phyloP scores from a whole-genome alignment of 2,113 vertebrate species.

The Sardina pilchardus region DNA sequence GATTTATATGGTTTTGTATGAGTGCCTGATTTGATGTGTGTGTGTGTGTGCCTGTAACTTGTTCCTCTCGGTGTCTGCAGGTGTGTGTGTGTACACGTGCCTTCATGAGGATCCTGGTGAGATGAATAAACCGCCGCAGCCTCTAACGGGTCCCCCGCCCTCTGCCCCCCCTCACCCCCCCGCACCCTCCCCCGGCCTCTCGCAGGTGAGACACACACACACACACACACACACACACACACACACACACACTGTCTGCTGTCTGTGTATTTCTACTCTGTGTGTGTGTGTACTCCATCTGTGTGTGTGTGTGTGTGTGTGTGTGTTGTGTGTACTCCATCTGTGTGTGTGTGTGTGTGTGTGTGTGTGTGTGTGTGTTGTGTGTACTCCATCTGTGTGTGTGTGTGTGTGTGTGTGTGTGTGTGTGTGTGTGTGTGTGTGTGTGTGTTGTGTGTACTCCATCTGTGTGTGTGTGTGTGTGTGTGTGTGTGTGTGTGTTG shows the following conservation, averaged over 20 bases:
- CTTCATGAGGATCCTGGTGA: constrained; percentile 96
- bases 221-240: neutral
- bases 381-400: too few species aligned
- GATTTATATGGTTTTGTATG: neutral
- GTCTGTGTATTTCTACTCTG: too few species aligned
- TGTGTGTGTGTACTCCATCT: too few species aligned
- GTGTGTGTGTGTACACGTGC: constrained; percentile 60
- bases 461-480: too few species aligned
- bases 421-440: too few species aligned
- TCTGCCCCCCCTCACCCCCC: constrained; percentile 81
- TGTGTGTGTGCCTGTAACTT: neutral
- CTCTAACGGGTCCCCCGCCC: constrained; percentile 90
- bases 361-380: too few species aligned
- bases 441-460: too few species aligned
- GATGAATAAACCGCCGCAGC: constrained; percentile 99
- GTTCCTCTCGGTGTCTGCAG: neutral
- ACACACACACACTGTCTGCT: neutral
- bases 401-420: too few species aligned
- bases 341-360: too few species aligned
- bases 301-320: too few species aligned
- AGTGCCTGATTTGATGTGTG: neutral
- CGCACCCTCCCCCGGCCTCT: constrained; percentile 91
- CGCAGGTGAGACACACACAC: constrained; percentile 79
- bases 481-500: neutral
- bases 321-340: too few species aligned